Base-by-base conservation (phyloP, 2,888 invertebrate genomes). In the Neoaliturus tenellus region DNA sequence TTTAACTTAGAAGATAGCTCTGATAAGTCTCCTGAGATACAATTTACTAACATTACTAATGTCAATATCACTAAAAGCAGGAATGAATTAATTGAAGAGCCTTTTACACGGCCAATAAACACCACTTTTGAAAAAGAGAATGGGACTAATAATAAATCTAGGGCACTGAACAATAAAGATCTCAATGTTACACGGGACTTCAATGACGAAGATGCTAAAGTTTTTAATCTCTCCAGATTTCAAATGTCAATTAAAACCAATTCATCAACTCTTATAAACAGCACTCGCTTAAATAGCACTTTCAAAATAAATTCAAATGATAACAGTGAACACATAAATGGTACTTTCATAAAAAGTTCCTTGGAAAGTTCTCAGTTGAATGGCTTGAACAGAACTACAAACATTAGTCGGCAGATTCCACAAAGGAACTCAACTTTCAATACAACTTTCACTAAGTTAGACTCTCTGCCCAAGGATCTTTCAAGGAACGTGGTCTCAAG, bases 41-140 rank as follows among this genome's bases (percentile, higher is more conserved):
- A 35, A 39, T 71, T 71, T 5, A 71, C 71, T 39, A 71, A 71
- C 20, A 71, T 10, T 23, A 39, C 39, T 39, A 71, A 71, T 17
- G 39, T 71, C 4, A 39, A 10, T 39, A 35, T 35, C 3, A 71
- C 48, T 41, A 82, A 48, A 17, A 51, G 20, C 0, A 51, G 2
- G 20, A 20, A 31, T 39, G n/a, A n/a, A 81, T 28, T 10, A 41
- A 55, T 44, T n/a, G 20, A 10, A 17, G 31, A n/a, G n/a, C n/a
- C n/a, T 55, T 55, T 55, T 23, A 67, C 23, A 33, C 69, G 31
- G 17, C 58, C 82, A 0, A 41, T 80, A 39, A 81, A 71, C 39
- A 69, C 71, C 0, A 71, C 83, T 33, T 83, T 80, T 71, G 51
- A 51, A 31, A 83, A 83, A 41, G 41, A 71, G n/a, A 71, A 23